phyloP scores from a whole-genome alignment of 2,113 vertebrate genomes.

The Equus quagga region DNA sequence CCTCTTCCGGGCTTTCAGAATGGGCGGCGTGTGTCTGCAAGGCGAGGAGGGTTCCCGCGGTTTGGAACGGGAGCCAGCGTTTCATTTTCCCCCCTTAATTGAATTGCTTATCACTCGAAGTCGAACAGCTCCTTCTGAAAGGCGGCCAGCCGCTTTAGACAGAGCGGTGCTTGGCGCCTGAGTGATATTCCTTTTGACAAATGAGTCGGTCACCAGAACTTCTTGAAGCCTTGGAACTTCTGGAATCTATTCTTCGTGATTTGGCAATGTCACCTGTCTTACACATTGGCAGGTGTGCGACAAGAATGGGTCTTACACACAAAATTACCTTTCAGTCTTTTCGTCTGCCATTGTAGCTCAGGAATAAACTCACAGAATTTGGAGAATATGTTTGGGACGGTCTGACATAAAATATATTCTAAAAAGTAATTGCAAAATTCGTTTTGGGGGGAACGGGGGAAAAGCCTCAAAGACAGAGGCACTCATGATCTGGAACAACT shows the following conservation, averaged over 20 bases:
- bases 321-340: neutral
- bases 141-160: neutral
- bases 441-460: fast-evolving
- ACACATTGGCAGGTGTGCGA: neutral
- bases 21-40: fast-evolving
- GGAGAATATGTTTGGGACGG: neutral
- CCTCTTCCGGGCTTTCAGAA: fast-evolving
- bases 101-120: neutral
- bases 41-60: neutral
- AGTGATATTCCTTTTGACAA: neutral
- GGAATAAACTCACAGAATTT: neutral
- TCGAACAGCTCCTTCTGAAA: neutral
- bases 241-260: neutral
- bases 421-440: neutral
- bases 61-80: neutral
- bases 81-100: neutral
- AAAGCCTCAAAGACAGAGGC: neutral
- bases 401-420: neutral
- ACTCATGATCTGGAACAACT: fast-evolving
- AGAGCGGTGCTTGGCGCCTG: neutral
- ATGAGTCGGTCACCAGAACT: neutral
- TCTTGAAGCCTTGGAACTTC: neutral
- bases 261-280: neutral
- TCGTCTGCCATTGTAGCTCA: neutral
- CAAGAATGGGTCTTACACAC: neutral